phyloP scores from a whole-genome alignment of 2,888 invertebrate species.

The Elegia similella region DNA sequence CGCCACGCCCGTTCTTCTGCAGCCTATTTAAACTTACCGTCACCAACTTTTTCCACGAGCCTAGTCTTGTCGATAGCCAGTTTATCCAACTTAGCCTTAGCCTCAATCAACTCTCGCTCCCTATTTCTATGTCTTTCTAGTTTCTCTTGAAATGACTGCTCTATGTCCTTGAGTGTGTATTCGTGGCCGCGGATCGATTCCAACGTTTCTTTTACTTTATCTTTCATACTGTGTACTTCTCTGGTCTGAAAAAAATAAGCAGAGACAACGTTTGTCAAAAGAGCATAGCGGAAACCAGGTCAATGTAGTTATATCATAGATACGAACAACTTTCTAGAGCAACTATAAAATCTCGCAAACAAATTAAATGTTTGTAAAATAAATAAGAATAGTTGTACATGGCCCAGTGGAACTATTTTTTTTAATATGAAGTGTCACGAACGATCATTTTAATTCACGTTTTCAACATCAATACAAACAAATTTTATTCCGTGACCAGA shows the following conservation, averaged over 20 bases:
- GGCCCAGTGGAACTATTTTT: too few species aligned
- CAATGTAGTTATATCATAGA: too few species aligned
- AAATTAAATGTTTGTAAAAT: too few species aligned
- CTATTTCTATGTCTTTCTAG: constrained; percentile 71
- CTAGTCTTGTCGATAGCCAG: constrained; percentile 68
- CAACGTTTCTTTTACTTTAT: constrained; percentile 53
- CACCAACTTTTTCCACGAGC: constrained; percentile 68
- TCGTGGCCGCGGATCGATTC: constrained; percentile 54
- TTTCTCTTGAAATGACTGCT: constrained; percentile 61
- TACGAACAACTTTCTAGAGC: too few species aligned
- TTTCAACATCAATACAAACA: too few species aligned
- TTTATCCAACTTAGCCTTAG: constrained; percentile 74
- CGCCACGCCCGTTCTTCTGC: not conserved
- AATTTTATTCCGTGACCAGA: too few species aligned
- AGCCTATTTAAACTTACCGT: constrained; percentile 55
- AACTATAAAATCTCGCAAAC: too few species aligned
- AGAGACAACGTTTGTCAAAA: too few species aligned
- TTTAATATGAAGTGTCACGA: too few species aligned
- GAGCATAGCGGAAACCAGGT: too few species aligned
- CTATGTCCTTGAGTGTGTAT: constrained; percentile 57
- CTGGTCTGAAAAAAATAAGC: constrained; percentile 46
- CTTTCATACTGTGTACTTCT: constrained; percentile 55
- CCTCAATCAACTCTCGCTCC: constrained; percentile 71
- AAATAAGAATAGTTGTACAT: too few species aligned
- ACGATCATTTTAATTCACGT: too few species aligned